A percentile compares a stretch with the other conserved stretches of the same genome.
phyloP scores from a whole-genome alignment of 2,888 invertebrate genomes.

The Deilephila porcellus region DNA sequence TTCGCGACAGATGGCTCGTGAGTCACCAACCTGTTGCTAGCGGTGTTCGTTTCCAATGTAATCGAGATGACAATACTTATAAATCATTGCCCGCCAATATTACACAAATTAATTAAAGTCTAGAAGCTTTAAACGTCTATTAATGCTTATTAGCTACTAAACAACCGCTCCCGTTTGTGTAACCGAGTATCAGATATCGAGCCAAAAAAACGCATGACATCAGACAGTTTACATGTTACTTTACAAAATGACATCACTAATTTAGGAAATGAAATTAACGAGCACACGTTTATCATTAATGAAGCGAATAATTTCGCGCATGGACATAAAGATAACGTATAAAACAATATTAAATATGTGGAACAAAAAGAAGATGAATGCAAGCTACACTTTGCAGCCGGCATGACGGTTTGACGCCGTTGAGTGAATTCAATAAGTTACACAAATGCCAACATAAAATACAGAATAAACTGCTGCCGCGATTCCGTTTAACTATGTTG shows the following conservation, averaged over 20 bases:
- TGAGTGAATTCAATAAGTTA: slow-evolving; percentile 21
- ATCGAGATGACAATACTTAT: slow-evolving; percentile 69
- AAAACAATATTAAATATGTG: slow-evolving; percentile 10
- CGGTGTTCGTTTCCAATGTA: slow-evolving; percentile 68
- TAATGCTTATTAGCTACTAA: slow-evolving; percentile 51
- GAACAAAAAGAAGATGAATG: slow-evolving; percentile 8
- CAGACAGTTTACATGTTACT: slow-evolving; percentile 50
- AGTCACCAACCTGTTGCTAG: slow-evolving; percentile 77
- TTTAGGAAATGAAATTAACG: slow-evolving; percentile 57
- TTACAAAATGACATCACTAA: slow-evolving; percentile 65
- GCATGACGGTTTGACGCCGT: slow-evolving; percentile 10
- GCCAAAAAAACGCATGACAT: slow-evolving; percentile 68
- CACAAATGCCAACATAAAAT: slow-evolving; percentile 25
- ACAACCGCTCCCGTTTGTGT: slow-evolving; percentile 57
- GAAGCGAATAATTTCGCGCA: slow-evolving; percentile 26
- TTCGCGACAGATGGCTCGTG: slow-evolving; percentile 81
- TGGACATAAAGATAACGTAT: slow-evolving; percentile 33
- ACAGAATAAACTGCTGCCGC: slow-evolving; percentile 17
- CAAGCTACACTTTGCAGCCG: not conserved
- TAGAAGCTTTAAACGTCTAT: slow-evolving; percentile 47
- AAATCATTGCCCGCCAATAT: slow-evolving; percentile 53
- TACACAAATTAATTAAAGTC: slow-evolving; percentile 45
- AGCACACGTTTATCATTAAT: slow-evolving; percentile 42
- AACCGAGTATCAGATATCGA: slow-evolving; percentile 60
- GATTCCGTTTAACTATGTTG: slow-evolving; percentile 21